Base-by-base conservation (phyloP, 2,113 vertebrate species). In the Neofelis nebulosa region DNA sequence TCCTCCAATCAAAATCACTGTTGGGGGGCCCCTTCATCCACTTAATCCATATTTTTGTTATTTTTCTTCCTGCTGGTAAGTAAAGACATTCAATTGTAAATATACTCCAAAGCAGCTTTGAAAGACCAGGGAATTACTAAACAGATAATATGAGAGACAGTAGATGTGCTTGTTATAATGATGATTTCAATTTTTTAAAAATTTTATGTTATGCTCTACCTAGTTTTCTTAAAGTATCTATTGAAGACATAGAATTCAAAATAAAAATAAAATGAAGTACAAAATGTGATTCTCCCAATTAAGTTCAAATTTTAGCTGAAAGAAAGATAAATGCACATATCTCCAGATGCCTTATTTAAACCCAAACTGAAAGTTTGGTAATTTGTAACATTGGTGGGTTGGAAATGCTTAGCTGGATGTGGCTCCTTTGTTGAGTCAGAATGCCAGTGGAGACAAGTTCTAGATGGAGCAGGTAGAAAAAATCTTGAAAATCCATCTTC, bases 1-100 rank as follows among this genome's bases (percentile, higher is more conserved):
- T 12, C 81, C 90, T 97, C 2, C 7, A 96, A 91, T 79, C 85
- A 74, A 93, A 92, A 97, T 90, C 89, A 87, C 87, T 95, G 79
- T 11, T 95, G 52, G 73, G 78, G 66, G 23, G 7, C 86, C 12
- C 90, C 96, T 97, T 98, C 83, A 83, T 1, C 18, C 25, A 79
- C 23, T 96, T 63, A 41, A 73, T 61, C 57, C 36, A 92, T n/a
- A 63, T 45, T 79, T 66, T 83, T 73, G 52, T 76, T 78, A n/a
- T 33, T 89, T 95, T 90, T 52, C 48, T 87, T 87, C 25, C 41
- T 36, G 21, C 18, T 84, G 68, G 12, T 74, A 65, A 93, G 36
- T 71, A 55, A 96, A 93, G n/a, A 82, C 3, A 52, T 68, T 92
- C 41, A 69, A 16, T 25, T 69, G 9, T 45, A 96, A 93, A 55